Conservation (phyloP, 2,113 vertebrate genomes). For the Litocranius walleri region DNA sequence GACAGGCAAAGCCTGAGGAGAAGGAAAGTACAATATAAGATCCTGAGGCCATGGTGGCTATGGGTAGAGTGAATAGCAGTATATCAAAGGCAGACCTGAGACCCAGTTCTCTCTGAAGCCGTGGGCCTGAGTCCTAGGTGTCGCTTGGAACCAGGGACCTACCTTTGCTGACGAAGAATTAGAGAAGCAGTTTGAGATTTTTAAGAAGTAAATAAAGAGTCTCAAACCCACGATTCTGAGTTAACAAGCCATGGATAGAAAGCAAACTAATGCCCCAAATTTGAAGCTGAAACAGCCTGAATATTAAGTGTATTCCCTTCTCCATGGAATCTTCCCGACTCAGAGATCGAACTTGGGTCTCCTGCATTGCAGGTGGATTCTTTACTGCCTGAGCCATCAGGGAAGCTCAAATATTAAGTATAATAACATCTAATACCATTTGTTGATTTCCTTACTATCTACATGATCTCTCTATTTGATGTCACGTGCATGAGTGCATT, state of each 20-base stretch:
- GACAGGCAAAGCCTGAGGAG: neutral
- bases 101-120: neutral
- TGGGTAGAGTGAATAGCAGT: neutral
- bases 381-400: neutral
- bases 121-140: neutral
- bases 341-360: neutral
- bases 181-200: neutral
- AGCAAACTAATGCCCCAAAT: neutral
- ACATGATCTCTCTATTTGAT: neutral
- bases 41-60: neutral
- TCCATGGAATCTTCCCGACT: neutral
- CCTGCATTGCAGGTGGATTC: neutral
- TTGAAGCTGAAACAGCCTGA: neutral
- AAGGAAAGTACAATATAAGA: neutral
- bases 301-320: neutral
- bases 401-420: no score
- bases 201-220: neutral
- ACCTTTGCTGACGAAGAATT: neutral
- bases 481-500: neutral
- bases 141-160: neutral
- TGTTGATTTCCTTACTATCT: neutral
- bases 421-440: neutral
- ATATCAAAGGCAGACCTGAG: neutral
- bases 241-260: neutral
- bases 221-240: neutral